Conservation (phyloP, 2,797 vertebrate species). For the Amazona ochrocephala region DNA sequence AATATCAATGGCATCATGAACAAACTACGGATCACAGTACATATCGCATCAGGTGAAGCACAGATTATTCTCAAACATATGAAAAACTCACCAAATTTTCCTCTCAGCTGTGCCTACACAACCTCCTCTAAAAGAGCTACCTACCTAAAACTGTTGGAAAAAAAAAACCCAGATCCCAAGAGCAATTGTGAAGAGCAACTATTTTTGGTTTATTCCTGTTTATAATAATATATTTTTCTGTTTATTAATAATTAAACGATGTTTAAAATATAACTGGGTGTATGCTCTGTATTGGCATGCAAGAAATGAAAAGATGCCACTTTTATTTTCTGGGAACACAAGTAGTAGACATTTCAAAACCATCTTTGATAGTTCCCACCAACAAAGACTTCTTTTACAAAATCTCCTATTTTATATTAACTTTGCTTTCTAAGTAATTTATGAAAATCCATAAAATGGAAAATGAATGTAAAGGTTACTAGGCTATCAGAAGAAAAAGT, state of each 20-base stretch:
- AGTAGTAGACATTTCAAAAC: neutral
- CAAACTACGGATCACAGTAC: neutral
- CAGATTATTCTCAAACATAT: neutral
- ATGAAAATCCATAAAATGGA: slow-evolving; percentile 64
- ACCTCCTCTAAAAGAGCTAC: neutral
- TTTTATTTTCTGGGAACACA: neutral
- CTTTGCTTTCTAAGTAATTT: slow-evolving; percentile 47
- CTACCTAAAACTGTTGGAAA: neutral
- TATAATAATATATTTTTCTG: neutral
- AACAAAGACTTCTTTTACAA: neutral
- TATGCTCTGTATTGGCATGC: neutral
- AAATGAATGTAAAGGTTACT: slow-evolving; percentile 71
- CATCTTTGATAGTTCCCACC: neutral
- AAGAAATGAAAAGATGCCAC: neutral
- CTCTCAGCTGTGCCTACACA: neutral
- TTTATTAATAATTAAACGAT: neutral
- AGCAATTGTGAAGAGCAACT: neutral
- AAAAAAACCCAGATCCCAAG: neutral
- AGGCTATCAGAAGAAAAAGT: slow-evolving; percentile 58
- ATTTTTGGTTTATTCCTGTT: neutral
- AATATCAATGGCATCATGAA: neutral
- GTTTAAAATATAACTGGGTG: neutral
- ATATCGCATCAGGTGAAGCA: neutral
- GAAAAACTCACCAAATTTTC: neutral
- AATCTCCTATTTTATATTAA: neutral